Percentiles rank a stretch among this genome's conserved stretches.
These are phyloP conservation scores for Drosophila parabipectinata DNA, from an alignment of 1,140 invertebrate genomes.

Conservation along the genomic window DNA sequence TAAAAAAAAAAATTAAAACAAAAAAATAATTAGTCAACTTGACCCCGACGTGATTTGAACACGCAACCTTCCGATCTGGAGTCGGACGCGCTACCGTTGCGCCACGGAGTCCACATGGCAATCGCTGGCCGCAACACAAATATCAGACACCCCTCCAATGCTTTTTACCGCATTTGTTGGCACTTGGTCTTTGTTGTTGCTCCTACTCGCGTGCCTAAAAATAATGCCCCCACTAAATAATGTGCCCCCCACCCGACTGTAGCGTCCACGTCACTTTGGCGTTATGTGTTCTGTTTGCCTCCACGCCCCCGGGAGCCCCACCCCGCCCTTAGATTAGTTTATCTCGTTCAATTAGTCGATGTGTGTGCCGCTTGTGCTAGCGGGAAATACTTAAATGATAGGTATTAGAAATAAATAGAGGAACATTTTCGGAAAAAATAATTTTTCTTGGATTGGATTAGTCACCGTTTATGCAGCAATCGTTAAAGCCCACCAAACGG, in stretches of 20 bases:
- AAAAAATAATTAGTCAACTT: background rate
- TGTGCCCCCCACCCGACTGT: slow-evolving; percentile 4
- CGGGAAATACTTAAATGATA: slow-evolving; percentile 1
- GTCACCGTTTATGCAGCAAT: background rate
- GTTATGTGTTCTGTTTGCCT: slow-evolving; percentile 27
- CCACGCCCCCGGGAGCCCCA: background rate
- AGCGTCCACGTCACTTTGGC: slow-evolving; percentile 11
- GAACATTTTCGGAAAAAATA: background rate
- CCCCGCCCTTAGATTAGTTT: slow-evolving; percentile 11
- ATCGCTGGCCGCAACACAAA: slow-evolving; percentile 15
- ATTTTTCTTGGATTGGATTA: background rate
- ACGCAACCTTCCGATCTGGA: slow-evolving; percentile 99
- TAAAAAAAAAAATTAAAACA: background rate
- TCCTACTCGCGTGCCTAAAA: slow-evolving; percentile 48
- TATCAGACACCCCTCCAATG: background rate
- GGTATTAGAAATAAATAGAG: background rate
- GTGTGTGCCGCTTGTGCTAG: slow-evolving; percentile 14
- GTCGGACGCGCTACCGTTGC: slow-evolving; percentile 99
- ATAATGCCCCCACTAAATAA: slow-evolving; percentile 35
- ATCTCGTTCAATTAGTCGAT: slow-evolving; percentile 42
- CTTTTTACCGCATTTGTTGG: slow-evolving; percentile 1
- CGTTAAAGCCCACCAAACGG: slow-evolving; percentile 1
- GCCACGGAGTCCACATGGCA: slow-evolving; percentile 20
- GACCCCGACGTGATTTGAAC: slow-evolving; percentile 99
- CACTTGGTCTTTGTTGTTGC: slow-evolving; percentile 13